Conservation (phyloP, 2,888 invertebrate species). For the Lasioglossum vierecki region DNA sequence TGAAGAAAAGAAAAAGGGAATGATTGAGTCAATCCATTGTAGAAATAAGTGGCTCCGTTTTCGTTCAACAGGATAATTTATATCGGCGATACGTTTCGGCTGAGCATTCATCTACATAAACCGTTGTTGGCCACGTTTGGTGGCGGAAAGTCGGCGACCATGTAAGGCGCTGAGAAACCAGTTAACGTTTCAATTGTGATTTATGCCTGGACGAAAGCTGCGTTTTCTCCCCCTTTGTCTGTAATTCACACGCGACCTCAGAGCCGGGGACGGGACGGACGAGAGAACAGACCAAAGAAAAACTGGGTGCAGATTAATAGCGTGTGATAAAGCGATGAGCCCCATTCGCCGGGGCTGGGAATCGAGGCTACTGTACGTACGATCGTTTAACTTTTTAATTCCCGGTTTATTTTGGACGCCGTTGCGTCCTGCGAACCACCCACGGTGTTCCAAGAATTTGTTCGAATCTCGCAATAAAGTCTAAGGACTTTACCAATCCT, state of each 20-base stretch:
- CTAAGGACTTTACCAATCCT: not conserved
- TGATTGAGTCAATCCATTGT: not conserved
- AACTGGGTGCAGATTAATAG: slow-evolving; percentile 53
- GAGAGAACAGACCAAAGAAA: slow-evolving; percentile 42
- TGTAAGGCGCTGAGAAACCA: slow-evolving; percentile 40
- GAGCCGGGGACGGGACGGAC: slow-evolving; percentile 14
- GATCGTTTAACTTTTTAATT: slow-evolving; percentile 19
- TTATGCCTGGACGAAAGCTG: slow-evolving; percentile 42
- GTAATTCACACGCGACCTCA: slow-evolving; percentile 26
- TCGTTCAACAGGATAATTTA: slow-evolving; percentile 25
- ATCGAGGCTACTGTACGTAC: slow-evolving; percentile 19
- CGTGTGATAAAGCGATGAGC: slow-evolving; percentile 52
- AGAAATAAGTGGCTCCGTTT: slow-evolving; percentile 6
- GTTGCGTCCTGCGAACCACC: not conserved
- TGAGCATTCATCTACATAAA: slow-evolving; percentile 30
- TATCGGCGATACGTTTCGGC: slow-evolving; percentile 18
- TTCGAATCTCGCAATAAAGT: not conserved
- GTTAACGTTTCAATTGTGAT: slow-evolving; percentile 59
- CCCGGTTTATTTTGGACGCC: not conserved
- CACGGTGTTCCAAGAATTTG: not conserved
- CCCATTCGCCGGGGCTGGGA: slow-evolving; percentile 15
- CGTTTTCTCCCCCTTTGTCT: slow-evolving; percentile 33
- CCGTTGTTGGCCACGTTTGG: slow-evolving; percentile 29
- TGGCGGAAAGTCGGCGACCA: slow-evolving; percentile 32
- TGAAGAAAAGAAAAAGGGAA: not conserved